These are phyloP conservation scores for Mizuhopecten yessoensis DNA, from an alignment of 1,140 invertebrate species.

Conservation along the genomic window DNA sequence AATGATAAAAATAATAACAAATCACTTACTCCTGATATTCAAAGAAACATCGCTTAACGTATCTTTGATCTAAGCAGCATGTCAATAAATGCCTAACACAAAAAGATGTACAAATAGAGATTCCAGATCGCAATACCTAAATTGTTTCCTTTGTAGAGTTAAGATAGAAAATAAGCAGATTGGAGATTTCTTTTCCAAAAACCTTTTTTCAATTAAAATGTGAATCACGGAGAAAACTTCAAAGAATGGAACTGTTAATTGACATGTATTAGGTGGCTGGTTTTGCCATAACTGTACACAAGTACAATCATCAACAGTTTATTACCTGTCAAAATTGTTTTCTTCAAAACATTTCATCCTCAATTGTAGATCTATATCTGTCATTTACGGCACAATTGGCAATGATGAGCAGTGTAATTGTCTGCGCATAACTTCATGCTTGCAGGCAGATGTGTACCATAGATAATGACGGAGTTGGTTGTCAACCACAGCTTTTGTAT, in stretches of 20 bases:
- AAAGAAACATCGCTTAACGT: neutral
- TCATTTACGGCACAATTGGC: neutral
- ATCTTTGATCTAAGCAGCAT: neutral
- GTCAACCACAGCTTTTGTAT: slow-evolving; percentile 1
- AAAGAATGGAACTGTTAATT: neutral
- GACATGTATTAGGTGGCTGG: neutral
- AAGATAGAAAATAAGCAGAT: neutral
- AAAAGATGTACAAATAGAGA: neutral
- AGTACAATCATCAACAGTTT: neutral
- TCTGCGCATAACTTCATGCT: neutral
- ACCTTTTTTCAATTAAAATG: neutral
- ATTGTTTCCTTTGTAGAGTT: neutral
- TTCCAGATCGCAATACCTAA: neutral
- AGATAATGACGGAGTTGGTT: neutral
- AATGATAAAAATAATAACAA: too few species aligned
- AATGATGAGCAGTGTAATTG: neutral
- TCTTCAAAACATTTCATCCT: neutral
- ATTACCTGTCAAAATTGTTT: neutral
- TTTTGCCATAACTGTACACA: neutral
- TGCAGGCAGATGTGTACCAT: neutral
- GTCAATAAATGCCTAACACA: neutral
- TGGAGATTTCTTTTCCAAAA: neutral
- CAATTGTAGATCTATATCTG: neutral
- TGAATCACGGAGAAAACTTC: neutral
- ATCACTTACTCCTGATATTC: neutral